Evolutionary conservation across 1,140 invertebrate species (phyloP), one percentile per base, ranked within the genome.

Genomic region (Ectropis grisescens): DNA sequence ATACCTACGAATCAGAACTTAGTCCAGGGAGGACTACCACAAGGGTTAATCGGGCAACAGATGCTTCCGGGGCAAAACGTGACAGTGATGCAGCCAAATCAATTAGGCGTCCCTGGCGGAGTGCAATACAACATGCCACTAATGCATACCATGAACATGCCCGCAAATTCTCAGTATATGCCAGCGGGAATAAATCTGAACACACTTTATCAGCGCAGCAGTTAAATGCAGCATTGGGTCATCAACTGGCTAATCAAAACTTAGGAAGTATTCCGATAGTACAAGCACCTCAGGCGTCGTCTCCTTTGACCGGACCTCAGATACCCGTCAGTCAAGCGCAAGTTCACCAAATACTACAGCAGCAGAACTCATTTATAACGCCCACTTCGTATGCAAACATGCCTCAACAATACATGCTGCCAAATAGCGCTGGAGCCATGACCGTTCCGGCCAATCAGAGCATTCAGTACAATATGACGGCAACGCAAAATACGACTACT

Each of bases 1-100:
- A 80, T 80, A 41, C 75, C 75, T 2, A 48, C 75, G 1, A 80
- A 80, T 29, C 60, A 59, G 0, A 76, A 64, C 28, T 40, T 76
- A 13, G 58, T 76, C 26, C 71, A 76, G 39, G 58, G 58, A 7
- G 55, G 46, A 0, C 24, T 80, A 9, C 68, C 66, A 2, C 59
- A 58, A 1, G 66, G 70, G 0, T 16, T 80, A 16, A 33, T 78
- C 6, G 59, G 68, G 0, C 75, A 78, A 24, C 72, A 80, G 47
- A 52, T 80, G 5, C 29, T 78, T 0, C 72, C 75, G 13, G 72
- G 75, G 11, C 75, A 75, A 29, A 80, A 80, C 13, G 75, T 78
- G 0, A 80, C 75, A 0, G 71, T 80, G 0, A 75, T 80, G 66
- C 75, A 76, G 29, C 71, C 71, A 0, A 80, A 80, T 22, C 75